phyloP scores from a whole-genome alignment of 2,888 invertebrate species.

The Cacoxenus indagator region DNA sequence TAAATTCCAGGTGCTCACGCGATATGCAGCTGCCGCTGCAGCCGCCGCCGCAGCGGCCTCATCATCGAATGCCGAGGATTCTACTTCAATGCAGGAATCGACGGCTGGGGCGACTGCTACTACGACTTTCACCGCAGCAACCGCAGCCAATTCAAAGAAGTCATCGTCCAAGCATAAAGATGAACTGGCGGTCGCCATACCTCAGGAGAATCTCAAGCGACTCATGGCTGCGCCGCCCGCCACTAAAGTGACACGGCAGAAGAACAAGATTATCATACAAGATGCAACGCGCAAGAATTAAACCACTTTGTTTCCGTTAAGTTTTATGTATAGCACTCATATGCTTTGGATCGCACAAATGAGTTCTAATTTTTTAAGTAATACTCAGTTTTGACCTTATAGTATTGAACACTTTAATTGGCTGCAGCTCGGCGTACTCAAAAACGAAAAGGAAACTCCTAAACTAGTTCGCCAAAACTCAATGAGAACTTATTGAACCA shows the following conservation, averaged over 20 bases:
- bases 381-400: not conserved
- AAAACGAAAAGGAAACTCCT: not conserved
- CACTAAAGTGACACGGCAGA: constrained; percentile 85
- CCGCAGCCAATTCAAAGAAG: constrained; percentile 31
- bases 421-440: not conserved
- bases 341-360: not conserved
- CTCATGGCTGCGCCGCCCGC: constrained; percentile 77
- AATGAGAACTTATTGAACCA: too few species aligned
- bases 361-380: not conserved
- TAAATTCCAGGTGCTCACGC: constrained; percentile 72
- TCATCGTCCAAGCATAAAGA: constrained; percentile 40
- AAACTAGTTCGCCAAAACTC: not conserved
- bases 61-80: constrained; percentile 46
- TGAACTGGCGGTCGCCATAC: constrained; percentile 71
- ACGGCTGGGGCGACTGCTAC: constrained; percentile 41
- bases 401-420: not conserved
- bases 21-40: constrained; percentile 64
- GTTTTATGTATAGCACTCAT: not conserved
- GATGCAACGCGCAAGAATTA: constrained; percentile 68
- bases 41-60: constrained; percentile 52
- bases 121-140: constrained; percentile 27
- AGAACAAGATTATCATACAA: constrained; percentile 85
- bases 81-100: constrained; percentile 51
- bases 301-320: constrained; percentile 13
- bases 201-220: constrained; percentile 79